Evolutionary conservation across 1,140 invertebrate genomes (phyloP).

Genomic region (Drosophila ficusphila): DNA sequence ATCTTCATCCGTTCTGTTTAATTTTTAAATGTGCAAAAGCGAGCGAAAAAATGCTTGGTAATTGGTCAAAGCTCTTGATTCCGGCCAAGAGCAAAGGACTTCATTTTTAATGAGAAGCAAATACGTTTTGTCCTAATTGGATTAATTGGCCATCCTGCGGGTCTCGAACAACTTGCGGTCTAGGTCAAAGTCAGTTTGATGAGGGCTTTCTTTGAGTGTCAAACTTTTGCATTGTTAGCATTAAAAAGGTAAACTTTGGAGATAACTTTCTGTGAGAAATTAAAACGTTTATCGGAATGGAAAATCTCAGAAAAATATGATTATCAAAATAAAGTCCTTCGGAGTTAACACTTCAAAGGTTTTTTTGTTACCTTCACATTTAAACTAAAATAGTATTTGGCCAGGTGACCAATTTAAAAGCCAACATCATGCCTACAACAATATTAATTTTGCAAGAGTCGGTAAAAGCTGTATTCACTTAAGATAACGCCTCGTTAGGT

Average conservation of each 20-base stretch:
- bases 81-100: not conserved
- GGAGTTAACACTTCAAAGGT: too few relatives aligned
- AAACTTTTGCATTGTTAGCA: slow-evolving; percentile 18
- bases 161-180: slow-evolving; percentile 21
- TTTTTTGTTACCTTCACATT: too few relatives aligned
- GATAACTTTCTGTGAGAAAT: not conserved
- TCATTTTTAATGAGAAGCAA: slow-evolving; percentile 41
- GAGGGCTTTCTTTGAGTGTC: not conserved
- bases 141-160: slow-evolving; percentile 33
- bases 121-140: slow-evolving; percentile 37
- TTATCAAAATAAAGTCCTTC: too few relatives aligned
- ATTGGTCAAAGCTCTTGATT: slow-evolving; percentile 34
- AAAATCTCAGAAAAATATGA: too few relatives aligned
- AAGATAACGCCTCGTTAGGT: too few relatives aligned
- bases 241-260: not conserved
- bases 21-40: slow-evolving; percentile 32
- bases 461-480: too few relatives aligned
- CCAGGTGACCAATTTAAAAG: not conserved
- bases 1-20: slow-evolving; percentile 15
- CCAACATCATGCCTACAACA: too few relatives aligned
- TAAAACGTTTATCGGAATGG: not conserved
- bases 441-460: too few relatives aligned
- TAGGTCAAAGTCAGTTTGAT: slow-evolving; percentile 32
- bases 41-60: slow-evolving; percentile 30
- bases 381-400: not conserved